These are phyloP conservation scores for Trichomalopsis sarcophagae DNA, from an alignment of 1,140 invertebrate species.

Conservation along the genomic window DNA sequence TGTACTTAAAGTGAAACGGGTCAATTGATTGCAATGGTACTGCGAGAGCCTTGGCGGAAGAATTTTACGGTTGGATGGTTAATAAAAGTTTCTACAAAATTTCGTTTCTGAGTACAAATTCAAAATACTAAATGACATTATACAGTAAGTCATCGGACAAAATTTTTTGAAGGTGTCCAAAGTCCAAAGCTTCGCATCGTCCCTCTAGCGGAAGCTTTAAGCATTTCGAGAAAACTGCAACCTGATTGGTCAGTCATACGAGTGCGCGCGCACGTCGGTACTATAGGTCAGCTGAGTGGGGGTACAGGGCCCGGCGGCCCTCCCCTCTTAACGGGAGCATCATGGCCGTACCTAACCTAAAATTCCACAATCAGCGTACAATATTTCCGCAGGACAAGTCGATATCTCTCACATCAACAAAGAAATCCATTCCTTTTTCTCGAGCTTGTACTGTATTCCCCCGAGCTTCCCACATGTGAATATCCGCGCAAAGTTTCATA, in stretches of 20 bases:
- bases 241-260: too few species aligned
- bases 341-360: too few species aligned
- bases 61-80: conserved; percentile 19
- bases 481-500: conserved; percentile 14
- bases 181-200: too few species aligned
- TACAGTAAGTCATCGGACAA: too few species aligned
- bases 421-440: neutral
- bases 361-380: too few species aligned
- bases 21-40: conserved; percentile 9
- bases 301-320: too few species aligned
- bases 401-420: neutral
- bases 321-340: too few species aligned
- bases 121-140: neutral
- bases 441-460: neutral
- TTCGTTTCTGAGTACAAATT: neutral
- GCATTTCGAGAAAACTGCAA: too few species aligned
- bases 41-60: neutral
- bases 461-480: neutral
- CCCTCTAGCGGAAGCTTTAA: too few species aligned
- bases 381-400: neutral
- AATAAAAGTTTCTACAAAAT: conserved; percentile 26
- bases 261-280: too few species aligned
- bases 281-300: too few species aligned
- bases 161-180: too few species aligned
- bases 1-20: conserved; percentile 3